Percentiles rank a stretch among this genome's conserved stretches.
phyloP scores from a whole-genome alignment of 2,113 vertebrate species.

The Uria aalge region DNA sequence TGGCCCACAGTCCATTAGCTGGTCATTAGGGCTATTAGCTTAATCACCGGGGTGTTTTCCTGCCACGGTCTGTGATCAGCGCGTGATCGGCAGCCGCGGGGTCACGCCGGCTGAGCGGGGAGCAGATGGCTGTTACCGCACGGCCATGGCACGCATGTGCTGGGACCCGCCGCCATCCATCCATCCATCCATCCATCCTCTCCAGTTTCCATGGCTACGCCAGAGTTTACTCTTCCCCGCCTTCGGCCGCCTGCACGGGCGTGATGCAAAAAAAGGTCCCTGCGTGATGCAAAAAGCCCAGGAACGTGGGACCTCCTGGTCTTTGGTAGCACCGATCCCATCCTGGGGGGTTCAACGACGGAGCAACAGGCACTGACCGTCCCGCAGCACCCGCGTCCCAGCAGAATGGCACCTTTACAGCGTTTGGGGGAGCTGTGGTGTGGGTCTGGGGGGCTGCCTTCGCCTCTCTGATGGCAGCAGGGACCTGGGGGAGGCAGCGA shows the following conservation, averaged over 20 bases:
- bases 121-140: neutral
- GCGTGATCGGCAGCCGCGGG: neutral
- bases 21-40: neutral
- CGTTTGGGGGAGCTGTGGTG: accelerated
- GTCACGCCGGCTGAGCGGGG: neutral
- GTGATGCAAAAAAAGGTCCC: constrained; percentile 17
- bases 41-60: neutral
- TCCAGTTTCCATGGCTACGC: constrained; percentile 67
- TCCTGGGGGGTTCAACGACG: accelerated
- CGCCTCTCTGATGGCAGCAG: accelerated
- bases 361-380: accelerated
- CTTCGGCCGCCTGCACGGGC: neutral
- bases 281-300: neutral
- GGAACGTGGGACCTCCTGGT: neutral
- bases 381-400: neutral
- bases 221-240: constrained; percentile 62
- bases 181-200: neutral
- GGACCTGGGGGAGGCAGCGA: neutral
- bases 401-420: accelerated
- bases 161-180: neutral
- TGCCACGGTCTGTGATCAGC: neutral
- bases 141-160: neutral
- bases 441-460: neutral
- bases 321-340: neutral
- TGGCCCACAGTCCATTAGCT: neutral